Conservation (phyloP, 2,888 invertebrate species). For the Protonemura montana region DNA sequence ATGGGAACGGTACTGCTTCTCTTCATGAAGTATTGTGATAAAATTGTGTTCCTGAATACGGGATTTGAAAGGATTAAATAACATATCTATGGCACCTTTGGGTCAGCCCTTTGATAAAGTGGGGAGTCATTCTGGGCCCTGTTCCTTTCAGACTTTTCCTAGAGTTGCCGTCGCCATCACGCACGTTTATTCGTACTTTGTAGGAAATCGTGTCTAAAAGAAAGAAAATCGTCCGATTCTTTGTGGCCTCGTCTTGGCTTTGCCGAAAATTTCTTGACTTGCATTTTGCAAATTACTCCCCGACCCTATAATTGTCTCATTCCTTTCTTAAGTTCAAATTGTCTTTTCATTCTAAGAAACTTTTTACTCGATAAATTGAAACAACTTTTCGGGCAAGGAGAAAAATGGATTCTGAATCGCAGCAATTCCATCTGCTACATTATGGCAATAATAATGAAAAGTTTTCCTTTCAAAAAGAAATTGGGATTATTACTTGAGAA, state of each 20-base stretch:
- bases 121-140: no score
- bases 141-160: no score
- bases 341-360: not conserved
- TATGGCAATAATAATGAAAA: constrained; percentile 42
- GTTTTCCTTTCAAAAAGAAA: constrained; percentile 44
- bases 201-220: no score
- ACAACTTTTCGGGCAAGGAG: not conserved
- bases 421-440: constrained; percentile 37
- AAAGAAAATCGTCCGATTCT: not conserved
- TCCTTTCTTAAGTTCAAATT: not conserved
- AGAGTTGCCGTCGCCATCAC: no score
- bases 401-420: constrained; percentile 3
- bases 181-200: no score
- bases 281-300: not conserved
- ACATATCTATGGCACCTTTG: no score
- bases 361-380: constrained; percentile 21
- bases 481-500: constrained; percentile 45
- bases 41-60: no score
- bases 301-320: constrained; percentile 15
- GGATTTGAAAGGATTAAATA: no score
- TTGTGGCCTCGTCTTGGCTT: no score
- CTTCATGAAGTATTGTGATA: no score
- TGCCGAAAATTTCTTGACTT: not conserved
- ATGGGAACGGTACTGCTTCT: no score
- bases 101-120: no score